Percentiles rank a stretch among this genome's conserved stretches.
These are phyloP conservation scores for Myotis lucifugus DNA, from an alignment of 2,113 vertebrate species.

Conservation along the genomic window DNA sequence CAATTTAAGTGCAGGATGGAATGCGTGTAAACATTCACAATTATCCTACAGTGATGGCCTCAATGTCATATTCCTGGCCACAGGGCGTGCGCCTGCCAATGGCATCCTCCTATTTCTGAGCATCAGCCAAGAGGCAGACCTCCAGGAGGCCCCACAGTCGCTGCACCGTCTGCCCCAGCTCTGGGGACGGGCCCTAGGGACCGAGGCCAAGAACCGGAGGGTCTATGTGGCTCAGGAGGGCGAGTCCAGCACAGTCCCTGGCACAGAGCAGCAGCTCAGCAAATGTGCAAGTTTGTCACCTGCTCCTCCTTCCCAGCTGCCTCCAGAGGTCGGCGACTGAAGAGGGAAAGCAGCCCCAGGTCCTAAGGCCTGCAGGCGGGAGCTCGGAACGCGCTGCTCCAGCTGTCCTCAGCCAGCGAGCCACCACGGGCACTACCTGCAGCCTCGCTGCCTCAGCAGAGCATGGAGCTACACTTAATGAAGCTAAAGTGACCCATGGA, in stretches of 20 bases:
- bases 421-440: neutral
- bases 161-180: neutral
- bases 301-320: neutral
- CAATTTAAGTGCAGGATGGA: neutral
- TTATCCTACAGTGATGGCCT: neutral
- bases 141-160: fast-evolving
- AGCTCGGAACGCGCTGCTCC: neutral
- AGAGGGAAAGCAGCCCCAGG: neutral
- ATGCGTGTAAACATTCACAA: neutral
- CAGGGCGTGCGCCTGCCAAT: fast-evolving
- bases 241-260: too few species aligned
- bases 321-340: neutral
- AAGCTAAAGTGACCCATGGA: neutral
- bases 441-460: neutral
- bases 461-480: too few species aligned
- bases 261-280: too few species aligned
- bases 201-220: neutral
- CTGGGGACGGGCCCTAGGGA: too few species aligned
- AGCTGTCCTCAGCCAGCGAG: neutral
- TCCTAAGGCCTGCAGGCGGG: neutral
- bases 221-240: neutral
- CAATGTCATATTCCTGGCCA: neutral
- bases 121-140: neutral
- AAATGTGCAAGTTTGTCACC: neutral
- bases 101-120: neutral